Evolutionary conservation across 2,888 invertebrate genomes (phyloP).

Genomic region (Athrips mouffetella): DNA sequence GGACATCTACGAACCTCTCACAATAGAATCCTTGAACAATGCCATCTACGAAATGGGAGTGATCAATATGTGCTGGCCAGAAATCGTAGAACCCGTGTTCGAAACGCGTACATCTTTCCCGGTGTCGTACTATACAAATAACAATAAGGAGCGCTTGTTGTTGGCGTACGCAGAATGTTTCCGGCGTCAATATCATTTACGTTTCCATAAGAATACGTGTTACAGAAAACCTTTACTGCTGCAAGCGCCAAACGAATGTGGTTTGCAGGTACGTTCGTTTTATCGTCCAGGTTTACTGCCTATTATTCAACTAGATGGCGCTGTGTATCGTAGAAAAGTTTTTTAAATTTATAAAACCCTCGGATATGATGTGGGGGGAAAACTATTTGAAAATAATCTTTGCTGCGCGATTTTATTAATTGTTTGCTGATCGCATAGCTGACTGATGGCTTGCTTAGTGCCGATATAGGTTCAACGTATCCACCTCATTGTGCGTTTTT

Average conservation of each 20-base stretch:
- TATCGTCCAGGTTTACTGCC: conserved; percentile 17
- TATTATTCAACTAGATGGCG: conserved; percentile 30
- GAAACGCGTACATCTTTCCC: conserved; percentile 80
- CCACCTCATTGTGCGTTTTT: too few species aligned
- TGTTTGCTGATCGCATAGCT: too few species aligned
- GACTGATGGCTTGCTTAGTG: too few species aligned
- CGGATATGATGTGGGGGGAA: too few species aligned
- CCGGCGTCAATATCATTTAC: conserved; percentile 81
- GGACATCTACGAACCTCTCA: conserved; percentile 57
- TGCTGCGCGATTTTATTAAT: too few species aligned
- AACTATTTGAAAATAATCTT: too few species aligned
- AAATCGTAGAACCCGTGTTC: conserved; percentile 73
- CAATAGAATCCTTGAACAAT: conserved; percentile 74
- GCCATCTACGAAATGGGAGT: conserved; percentile 80
- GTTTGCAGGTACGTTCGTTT: conserved; percentile 81
- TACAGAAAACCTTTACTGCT: conserved; percentile 81
- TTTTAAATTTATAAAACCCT: not conserved
- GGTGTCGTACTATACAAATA: conserved; percentile 81
- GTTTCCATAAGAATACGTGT: conserved; percentile 59
- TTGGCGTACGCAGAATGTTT: conserved; percentile 88
- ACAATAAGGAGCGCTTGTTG: conserved; percentile 83
- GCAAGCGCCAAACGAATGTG: conserved; percentile 87
- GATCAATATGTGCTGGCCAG: conserved; percentile 82
- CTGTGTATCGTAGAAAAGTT: conserved; percentile 8
- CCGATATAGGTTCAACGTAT: too few species aligned